Evolutionary conservation across 1,140 invertebrate species (phyloP).

Genomic region (Heliconius melpomene): DNA sequence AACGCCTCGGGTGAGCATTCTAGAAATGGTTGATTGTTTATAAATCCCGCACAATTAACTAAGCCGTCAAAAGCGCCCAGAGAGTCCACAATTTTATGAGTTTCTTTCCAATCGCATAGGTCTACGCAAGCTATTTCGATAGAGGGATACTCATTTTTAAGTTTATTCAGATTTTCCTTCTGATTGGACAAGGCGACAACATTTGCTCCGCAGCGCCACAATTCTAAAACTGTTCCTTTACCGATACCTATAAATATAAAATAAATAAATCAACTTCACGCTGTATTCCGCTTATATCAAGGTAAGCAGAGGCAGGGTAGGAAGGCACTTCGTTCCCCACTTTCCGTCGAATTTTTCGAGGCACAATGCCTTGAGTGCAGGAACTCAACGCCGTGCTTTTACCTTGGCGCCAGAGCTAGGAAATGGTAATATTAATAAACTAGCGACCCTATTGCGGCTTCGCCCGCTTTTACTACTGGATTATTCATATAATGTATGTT

Average conservation of each 20-base stretch:
- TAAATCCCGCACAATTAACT: slow-evolving; percentile 69
- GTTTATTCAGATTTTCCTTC: slow-evolving; percentile 82
- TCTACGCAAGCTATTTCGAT: slow-evolving; percentile 86
- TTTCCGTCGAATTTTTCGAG: too few species aligned
- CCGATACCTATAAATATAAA: slow-evolving; percentile 85
- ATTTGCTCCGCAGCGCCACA: slow-evolving; percentile 84
- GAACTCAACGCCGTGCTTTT: too few species aligned
- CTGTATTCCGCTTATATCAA: too few species aligned
- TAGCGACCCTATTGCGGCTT: too few species aligned
- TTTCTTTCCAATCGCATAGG: slow-evolving; percentile 88
- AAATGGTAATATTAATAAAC: too few species aligned
- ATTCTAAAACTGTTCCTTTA: slow-evolving; percentile 83
- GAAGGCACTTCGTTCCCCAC: too few species aligned
- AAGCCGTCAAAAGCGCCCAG: slow-evolving; percentile 64
- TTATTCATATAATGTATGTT: too few species aligned
- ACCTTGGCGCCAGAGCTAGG: too few species aligned
- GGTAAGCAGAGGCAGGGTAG: too few species aligned
- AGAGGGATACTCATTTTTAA: slow-evolving; percentile 83
- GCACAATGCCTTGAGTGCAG: too few species aligned
- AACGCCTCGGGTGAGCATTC: slow-evolving; percentile 84
- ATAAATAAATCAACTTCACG: too few species aligned
- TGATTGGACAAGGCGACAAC: slow-evolving; percentile 89
- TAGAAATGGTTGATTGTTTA: slow-evolving; percentile 62
- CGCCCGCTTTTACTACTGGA: too few species aligned
- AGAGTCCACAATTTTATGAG: slow-evolving; percentile 79